phyloP scores from a whole-genome alignment of 2,113 vertebrate species.

The Gymnocephalus cernua region DNA sequence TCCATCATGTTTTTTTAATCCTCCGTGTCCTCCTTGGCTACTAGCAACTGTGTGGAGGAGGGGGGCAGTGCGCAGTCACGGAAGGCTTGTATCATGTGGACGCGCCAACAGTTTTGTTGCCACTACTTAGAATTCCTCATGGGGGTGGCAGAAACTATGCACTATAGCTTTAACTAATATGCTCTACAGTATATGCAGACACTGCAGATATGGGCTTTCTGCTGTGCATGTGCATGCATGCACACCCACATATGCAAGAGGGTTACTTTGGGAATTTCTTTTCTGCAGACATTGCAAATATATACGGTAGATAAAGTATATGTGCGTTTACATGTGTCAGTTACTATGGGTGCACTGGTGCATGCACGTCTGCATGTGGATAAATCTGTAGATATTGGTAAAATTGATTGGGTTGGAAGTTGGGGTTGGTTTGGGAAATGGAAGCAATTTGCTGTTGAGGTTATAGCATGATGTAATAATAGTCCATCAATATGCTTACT shows the following conservation, averaged over 20 bases:
- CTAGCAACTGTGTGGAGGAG: too few species aligned
- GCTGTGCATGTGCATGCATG: background rate
- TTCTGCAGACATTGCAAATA: background rate
- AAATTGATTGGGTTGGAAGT: background rate
- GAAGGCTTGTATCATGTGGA: too few species aligned
- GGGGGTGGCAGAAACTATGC: too few species aligned
- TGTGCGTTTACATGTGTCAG: background rate
- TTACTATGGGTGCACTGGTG: background rate
- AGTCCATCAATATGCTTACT: background rate
- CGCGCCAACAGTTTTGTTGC: too few species aligned
- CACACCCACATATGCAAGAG: background rate
- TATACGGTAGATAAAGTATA: background rate
- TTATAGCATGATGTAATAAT: conserved; percentile 8
- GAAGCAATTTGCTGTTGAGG: background rate
- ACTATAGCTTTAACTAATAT: too few species aligned
- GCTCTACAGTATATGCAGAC: background rate
- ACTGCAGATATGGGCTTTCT: background rate
- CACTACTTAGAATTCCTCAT: too few species aligned
- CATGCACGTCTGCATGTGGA: background rate
- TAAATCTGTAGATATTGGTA: background rate
- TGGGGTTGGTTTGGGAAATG: background rate
- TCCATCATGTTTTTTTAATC: too few species aligned
- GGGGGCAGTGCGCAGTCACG: too few species aligned
- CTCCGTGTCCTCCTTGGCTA: too few species aligned
- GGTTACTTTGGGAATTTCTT: background rate